phyloP scores from a whole-genome alignment of 2,888 invertebrate genomes.

The Molanna angustata region DNA sequence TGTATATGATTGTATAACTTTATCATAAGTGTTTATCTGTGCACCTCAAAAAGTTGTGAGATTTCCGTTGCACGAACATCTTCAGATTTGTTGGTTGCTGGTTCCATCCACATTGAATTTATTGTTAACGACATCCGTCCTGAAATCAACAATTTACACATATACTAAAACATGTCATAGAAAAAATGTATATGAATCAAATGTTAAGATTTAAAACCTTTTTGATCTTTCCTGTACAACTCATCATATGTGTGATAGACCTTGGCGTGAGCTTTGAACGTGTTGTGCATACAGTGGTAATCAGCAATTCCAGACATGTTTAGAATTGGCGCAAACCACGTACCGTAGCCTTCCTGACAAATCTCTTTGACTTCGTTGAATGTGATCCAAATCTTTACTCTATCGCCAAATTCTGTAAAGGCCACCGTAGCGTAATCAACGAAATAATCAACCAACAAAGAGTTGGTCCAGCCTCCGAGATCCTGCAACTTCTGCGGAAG shows the following conservation, averaged over 20 bases:
- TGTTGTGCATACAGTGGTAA: conserved; percentile 62
- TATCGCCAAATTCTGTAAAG: conserved; percentile 50
- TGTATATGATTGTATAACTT: too few species aligned
- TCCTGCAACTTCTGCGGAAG: conserved; percentile 61
- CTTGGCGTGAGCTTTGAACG: conserved; percentile 63
- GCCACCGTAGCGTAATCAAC: conserved; percentile 57
- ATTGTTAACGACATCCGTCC: conserved; percentile 45
- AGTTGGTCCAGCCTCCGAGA: conserved; percentile 65
- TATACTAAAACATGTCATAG: conserved; percentile 33
- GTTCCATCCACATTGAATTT: conserved; percentile 48
- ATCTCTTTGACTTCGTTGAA: conserved; percentile 61
- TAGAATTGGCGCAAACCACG: conserved; percentile 50
- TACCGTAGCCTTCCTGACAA: conserved; percentile 53
- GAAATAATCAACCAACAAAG: conserved; percentile 58
- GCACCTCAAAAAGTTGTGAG: conserved; percentile 45
- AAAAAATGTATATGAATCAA: neutral
- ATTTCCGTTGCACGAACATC: conserved; percentile 51
- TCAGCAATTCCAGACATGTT: conserved; percentile 54
- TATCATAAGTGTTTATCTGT: too few species aligned
- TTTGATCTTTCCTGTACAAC: conserved; percentile 44
- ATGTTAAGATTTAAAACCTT: conserved; percentile 28
- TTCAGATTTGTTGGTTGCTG: conserved; percentile 42
- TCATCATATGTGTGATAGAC: conserved; percentile 58
- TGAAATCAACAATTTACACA: conserved; percentile 1
- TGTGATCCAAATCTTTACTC: conserved; percentile 58